A percentile compares a stretch with the other conserved stretches of the same genome.
phyloP scores from a whole-genome alignment of 2,113 vertebrate species.

The Thamnophis sirtalis region DNA sequence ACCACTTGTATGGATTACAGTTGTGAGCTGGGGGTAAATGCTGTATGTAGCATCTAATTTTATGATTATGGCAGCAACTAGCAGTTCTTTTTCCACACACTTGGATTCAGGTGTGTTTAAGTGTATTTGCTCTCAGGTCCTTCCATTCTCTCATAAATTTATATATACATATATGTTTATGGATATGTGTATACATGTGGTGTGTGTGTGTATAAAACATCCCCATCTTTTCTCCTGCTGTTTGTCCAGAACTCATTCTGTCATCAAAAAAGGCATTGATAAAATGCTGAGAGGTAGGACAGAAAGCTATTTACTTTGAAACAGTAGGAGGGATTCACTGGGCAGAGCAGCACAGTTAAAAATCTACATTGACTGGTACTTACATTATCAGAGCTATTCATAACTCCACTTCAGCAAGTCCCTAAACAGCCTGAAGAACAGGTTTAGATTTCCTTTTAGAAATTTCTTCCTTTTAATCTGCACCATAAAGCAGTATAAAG shows the following conservation, averaged over 20 bases:
- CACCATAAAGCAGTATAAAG: conserved; percentile 40
- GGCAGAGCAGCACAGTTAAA: conserved; percentile 37
- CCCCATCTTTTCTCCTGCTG: conserved; percentile 45
- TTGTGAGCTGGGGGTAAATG: conserved; percentile 21
- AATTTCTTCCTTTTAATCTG: conserved; percentile 48
- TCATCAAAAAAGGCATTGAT: conserved; percentile 57
- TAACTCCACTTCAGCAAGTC: conserved; percentile 52
- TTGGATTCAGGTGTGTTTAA: conserved; percentile 3
- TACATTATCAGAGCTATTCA: conserved; percentile 52
- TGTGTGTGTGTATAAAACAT: conserved; percentile 34
- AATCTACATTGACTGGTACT: conserved; percentile 44
- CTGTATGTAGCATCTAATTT: not conserved
- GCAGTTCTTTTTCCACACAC: not conserved
- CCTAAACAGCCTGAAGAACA: conserved; percentile 50
- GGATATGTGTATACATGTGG: not conserved
- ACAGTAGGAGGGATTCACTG: conserved; percentile 26
- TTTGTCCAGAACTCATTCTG: conserved; percentile 28
- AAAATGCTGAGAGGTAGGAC: conserved; percentile 47
- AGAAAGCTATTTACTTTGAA: conserved; percentile 59
- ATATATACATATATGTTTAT: not conserved
- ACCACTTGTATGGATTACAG: conserved; percentile 38
- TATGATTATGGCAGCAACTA: conserved; percentile 13
- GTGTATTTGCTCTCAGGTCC: not conserved
- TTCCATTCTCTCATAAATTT: not conserved
- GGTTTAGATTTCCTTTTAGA: conserved; percentile 53